Evolutionary conservation across 2,888 invertebrate species (phyloP).

Genomic region (Tetragonisca angustula): DNA sequence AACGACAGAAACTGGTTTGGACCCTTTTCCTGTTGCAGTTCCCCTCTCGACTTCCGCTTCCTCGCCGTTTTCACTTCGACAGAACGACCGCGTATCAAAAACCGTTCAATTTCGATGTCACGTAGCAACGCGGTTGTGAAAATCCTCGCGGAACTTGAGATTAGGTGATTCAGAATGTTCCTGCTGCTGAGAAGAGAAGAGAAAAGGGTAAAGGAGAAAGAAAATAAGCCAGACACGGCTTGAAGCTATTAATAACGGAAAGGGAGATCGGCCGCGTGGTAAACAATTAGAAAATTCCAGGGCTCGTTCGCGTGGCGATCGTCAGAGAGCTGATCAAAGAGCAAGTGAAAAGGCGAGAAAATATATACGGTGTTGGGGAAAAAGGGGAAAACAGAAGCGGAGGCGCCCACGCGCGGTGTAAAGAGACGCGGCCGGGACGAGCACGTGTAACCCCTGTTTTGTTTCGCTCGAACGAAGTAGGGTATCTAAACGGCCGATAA

Average conservation of each 20-base stretch:
- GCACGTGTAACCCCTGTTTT: constrained; percentile 65
- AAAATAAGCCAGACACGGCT: no score
- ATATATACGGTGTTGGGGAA: background rate
- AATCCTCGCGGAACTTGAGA: no score
- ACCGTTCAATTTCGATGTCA: no score
- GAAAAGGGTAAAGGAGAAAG: background rate
- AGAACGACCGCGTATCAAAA: no score
- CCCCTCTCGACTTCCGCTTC: constrained; percentile 5
- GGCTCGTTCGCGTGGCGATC: constrained; percentile 13
- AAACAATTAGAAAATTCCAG: constrained; percentile 25
- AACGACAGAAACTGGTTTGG: constrained; percentile 14
- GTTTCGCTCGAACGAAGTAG: constrained; percentile 70
- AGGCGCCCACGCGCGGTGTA: constrained; percentile 27
- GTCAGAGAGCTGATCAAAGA: constrained; percentile 29
- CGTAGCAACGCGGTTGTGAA: no score
- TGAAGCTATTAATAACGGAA: constrained; percentile 10
- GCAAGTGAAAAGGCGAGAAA: constrained; percentile 15
- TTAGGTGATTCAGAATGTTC: no score
- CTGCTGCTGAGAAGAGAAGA: no score
- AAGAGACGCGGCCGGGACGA: constrained; percentile 33
- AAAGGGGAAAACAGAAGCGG: background rate
- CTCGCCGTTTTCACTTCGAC: background rate
- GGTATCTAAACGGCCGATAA: constrained; percentile 74
- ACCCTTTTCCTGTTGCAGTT: constrained; percentile 33
- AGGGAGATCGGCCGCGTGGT: background rate